Evolutionary conservation across 2,797 vertebrate species (phyloP), one percentile per base, ranked within the genome.

Genomic region (Acomys russatus): DNA sequence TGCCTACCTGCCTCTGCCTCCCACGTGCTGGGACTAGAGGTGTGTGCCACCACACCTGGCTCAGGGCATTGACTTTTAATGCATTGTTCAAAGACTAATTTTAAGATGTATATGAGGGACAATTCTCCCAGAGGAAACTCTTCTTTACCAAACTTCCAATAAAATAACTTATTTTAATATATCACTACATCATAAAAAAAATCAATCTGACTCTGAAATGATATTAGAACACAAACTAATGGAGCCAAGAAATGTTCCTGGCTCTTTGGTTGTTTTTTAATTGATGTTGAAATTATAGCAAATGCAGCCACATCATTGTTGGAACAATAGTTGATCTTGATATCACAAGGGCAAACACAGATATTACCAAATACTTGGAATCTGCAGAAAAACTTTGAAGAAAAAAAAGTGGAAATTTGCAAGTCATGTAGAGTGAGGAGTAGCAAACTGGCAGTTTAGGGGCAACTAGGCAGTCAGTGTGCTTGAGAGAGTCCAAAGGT

Each of bases 291-390:
- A 97, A 97, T 95, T 90, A 90, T 96, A 96, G 78, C 87, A 94
- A 92, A 83, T 79, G 35, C 28, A 96, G 73, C 59, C 93, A 92
- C 86, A 66, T 97, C 59, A 63, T 92, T 97, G 93, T 92, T 97
- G 91, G 88, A 97, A 35, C 17, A 49, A 15, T 56, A 38, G 44
- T 84, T 91, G 85, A 94, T 96, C 93, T 96, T 95, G 95, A 95
- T 94, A 97, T 73, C 88, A 94, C 80, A 97, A 95, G 88, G 84
- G 64, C 92, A 96, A 94, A 85, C 79, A 94, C 82, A 90, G 35
- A 79, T 95, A 88, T 96, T 96, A 89, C 94, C 73, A 97, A 96
- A 97, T 83, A 76, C 78, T 97, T 97, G 96, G 97, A 96, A 92
- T 71, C 78, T 86, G 54, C 64, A 89, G 38, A 86, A 94, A 86